A percentile compares a stretch with the other conserved stretches of the same genome.
Evolutionary conservation across 2,888 invertebrate genomes (phyloP).

Genomic region (Hydropsyche betteni): DNA sequence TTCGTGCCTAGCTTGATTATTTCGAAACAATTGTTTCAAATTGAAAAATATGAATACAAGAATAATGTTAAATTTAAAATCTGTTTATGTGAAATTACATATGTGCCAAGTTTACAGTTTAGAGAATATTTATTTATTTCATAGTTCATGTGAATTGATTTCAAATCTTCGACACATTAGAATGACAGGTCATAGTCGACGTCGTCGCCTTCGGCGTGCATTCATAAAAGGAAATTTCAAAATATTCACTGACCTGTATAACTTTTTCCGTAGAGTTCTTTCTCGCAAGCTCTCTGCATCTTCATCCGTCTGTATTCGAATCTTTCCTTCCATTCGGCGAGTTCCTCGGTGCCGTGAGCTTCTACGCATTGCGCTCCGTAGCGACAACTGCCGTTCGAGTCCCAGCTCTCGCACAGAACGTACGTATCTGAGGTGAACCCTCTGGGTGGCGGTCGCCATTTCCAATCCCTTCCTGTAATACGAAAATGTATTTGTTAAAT

Average conservation of each 20-base stretch:
- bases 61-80: too few relatives aligned
- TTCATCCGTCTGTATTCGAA: slow-evolving; percentile 74
- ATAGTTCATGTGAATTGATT: too few relatives aligned
- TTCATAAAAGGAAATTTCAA: neutral
- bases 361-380: slow-evolving; percentile 78
- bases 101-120: too few relatives aligned
- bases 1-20: too few relatives aligned
- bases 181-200: too few relatives aligned
- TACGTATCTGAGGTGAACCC: slow-evolving; percentile 74
- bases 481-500: neutral
- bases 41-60: too few relatives aligned
- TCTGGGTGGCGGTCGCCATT: slow-evolving; percentile 74
- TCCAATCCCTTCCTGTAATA: slow-evolving; percentile 68
- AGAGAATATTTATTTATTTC: too few relatives aligned
- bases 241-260: slow-evolving; percentile 55
- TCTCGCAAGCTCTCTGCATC: slow-evolving; percentile 71
- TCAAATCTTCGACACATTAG: too few relatives aligned
- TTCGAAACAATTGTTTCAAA: too few relatives aligned
- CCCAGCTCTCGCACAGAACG: slow-evolving; percentile 69
- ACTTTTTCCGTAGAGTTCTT: slow-evolving; percentile 71
- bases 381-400: slow-evolving; percentile 65
- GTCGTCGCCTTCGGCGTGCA: too few relatives aligned
- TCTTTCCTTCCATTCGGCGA: slow-evolving; percentile 77
- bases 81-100: too few relatives aligned
- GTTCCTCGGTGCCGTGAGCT: slow-evolving; percentile 76